phyloP scores from a whole-genome alignment of 2,113 vertebrate species.

The Ariopsis seemanni region DNA sequence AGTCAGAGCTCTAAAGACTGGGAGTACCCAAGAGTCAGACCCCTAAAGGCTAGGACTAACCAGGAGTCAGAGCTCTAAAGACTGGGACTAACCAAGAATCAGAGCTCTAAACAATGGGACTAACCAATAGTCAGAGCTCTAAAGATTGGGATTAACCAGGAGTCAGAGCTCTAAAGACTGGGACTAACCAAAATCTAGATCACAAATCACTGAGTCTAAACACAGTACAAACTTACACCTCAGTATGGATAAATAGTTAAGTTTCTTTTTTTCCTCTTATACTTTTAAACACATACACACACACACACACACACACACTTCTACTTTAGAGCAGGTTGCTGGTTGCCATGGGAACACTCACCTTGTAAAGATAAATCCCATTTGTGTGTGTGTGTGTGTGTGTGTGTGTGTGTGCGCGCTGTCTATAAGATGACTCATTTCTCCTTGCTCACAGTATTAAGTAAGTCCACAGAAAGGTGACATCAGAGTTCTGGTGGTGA shows the following conservation, averaged over 20 bases:
- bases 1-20: too few species aligned
- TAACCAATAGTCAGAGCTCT: too few species aligned
- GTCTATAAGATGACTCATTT: slow-evolving; percentile 23
- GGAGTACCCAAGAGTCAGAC: too few species aligned
- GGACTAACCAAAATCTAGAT: neutral
- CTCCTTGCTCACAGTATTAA: slow-evolving; percentile 3
- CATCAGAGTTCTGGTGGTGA: slow-evolving; percentile 18
- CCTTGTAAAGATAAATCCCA: slow-evolving; percentile 11
- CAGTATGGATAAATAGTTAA: neutral
- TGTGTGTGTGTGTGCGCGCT: slow-evolving; percentile 40
- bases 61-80: too few species aligned
- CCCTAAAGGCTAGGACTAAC: too few species aligned
- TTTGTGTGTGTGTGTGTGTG: slow-evolving; percentile 26
- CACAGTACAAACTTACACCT: too few species aligned
- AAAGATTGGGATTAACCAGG: too few species aligned
- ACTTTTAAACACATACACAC: slow-evolving; percentile 10
- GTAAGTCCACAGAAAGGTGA: slow-evolving; percentile 25
- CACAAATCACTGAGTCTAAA: neutral
- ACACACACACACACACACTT: slow-evolving; percentile 20
- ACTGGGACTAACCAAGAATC: too few species aligned
- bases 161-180: too few species aligned
- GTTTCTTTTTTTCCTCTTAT: neutral
- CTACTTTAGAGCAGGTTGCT: neutral
- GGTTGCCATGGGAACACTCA: slow-evolving; percentile 12
- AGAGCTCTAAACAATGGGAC: too few species aligned